These are phyloP conservation scores for Atrichornis clamosus DNA, from an alignment of 2,113 vertebrate species.

Conservation along the genomic window DNA sequence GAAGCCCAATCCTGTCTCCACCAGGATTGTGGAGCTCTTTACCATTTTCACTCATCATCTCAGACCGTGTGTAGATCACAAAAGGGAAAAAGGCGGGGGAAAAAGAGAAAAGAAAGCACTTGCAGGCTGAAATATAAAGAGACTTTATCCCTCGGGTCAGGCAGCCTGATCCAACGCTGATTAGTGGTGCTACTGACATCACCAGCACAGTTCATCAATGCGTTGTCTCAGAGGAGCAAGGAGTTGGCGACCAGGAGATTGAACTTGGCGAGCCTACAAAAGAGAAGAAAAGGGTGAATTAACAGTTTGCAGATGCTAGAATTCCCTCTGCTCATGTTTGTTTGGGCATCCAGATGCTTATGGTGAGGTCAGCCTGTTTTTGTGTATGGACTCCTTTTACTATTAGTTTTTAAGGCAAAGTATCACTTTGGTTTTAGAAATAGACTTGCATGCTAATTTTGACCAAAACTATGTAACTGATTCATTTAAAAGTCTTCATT, in stretches of 20 bases:
- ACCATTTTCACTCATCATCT: background rate
- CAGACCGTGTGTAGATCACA: background rate
- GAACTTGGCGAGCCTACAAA: conserved; percentile 58
- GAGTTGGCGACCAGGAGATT: conserved; percentile 48
- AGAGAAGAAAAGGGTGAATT: conserved; percentile 59
- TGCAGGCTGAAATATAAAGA: conserved; percentile 26
- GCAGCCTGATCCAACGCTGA: background rate
- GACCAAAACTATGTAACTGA: conserved; percentile 4
- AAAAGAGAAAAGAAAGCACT: background rate
- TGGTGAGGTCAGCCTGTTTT: conserved; percentile 6
- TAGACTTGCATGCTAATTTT: conserved; percentile 33
- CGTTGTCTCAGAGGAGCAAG: conserved; percentile 45
- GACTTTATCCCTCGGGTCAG: background rate
- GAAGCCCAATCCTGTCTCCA: background rate
- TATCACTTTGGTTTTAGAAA: conserved; percentile 48
- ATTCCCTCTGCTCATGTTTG: conserved; percentile 25
- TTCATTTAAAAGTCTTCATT: conserved; percentile 27
- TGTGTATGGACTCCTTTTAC: background rate
- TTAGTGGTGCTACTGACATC: conserved; percentile 61
- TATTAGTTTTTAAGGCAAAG: background rate
- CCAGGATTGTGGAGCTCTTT: background rate
- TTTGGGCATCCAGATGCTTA: conserved; percentile 57
- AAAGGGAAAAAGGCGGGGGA: background rate
- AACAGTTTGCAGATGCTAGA: conserved; percentile 64
- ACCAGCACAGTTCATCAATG: conserved; percentile 33